These are phyloP conservation scores for Hoplostethus mediterraneus DNA, from an alignment of 2,797 vertebrate genomes.

Conservation along the genomic window DNA sequence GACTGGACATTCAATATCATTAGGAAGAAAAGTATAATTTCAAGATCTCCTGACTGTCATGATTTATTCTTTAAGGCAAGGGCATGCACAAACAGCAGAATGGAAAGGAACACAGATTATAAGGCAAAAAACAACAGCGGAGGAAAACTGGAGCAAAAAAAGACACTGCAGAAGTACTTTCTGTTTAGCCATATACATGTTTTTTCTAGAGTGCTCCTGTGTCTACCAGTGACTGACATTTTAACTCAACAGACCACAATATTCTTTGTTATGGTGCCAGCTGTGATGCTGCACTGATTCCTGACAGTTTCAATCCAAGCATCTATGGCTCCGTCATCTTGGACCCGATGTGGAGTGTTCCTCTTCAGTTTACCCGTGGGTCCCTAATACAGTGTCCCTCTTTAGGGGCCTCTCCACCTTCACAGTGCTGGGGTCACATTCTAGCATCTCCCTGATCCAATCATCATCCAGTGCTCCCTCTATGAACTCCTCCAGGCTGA, in stretches of 20 bases:
- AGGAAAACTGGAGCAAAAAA: not conserved
- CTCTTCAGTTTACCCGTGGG: constrained; percentile 38
- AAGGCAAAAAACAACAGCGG: constrained; percentile 1
- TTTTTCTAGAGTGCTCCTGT: not conserved
- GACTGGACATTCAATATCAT: too few relatives aligned
- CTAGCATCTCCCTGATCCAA: constrained; percentile 86
- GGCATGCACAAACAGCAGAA: not conserved
- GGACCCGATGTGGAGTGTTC: not conserved
- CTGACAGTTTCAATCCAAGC: constrained; percentile 10
- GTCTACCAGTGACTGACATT: not conserved
- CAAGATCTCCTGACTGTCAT: not conserved
- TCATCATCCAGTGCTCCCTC: constrained; percentile 81
- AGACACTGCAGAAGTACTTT: not conserved
- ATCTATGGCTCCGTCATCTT: not conserved
- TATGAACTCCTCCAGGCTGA: constrained; percentile 85
- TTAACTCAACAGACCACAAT: not conserved
- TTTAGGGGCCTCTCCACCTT: constrained; percentile 74
- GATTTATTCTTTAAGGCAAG: constrained; percentile 6
- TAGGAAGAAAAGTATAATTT: not conserved
- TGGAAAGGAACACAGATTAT: not conserved
- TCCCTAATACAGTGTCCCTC: constrained; percentile 44
- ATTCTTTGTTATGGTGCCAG: not conserved
- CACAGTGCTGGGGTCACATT: constrained; percentile 84
- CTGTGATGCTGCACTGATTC: not conserved
- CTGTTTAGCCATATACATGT: not conserved